Evolutionary conservation across 2,888 invertebrate species (phyloP), one percentile per base, ranked within the genome.

Genomic region (Andrena dorsata): DNA sequence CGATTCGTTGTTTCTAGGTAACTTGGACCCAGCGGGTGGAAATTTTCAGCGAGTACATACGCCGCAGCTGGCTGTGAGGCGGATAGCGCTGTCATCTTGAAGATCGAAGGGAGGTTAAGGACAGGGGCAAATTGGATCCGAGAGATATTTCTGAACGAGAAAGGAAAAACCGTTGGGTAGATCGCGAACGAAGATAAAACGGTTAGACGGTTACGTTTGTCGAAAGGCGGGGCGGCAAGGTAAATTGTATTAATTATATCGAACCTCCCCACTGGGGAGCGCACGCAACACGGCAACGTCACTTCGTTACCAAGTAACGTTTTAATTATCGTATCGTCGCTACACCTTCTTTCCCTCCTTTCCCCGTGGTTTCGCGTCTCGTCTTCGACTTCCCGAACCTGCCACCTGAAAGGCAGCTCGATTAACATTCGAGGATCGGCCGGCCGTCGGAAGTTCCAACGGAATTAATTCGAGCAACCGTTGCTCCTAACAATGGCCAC

Each of bases 231-330:
- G 26, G 16, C 65, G 49, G 35, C 35, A 41, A 47, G 6, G 58
- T 10, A 66, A 70, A 80, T 74, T 26, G 74, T 65, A 74, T 81
- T 74, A 80, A 74, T 80, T 70, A 80, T 53, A 80, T 53, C 47
- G 28, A 80, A 74, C 47, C 74, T 80, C 47, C 32, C n/a, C 20
- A 41, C 8, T 28, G 16, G 32, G 30, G 23, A n/a, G 2, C 8
- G 7, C 41, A 41, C 26, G 32, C 47, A 68, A 68, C 56, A 32
- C 41, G 32, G 32, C 13, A 7, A 32, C 69, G 69, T 65, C 80
- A 41, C 51, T 78, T 32, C 58, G 69, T 79, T 79, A 58, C 49
- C 23, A 58, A 65, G 53, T 65, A 81, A 81, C 81, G 41, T 74
- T 80, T 80, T 74, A 73, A 74, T 81, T 80, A 69, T 74, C 81